Evolutionary conservation across 2,888 invertebrate genomes (phyloP), one percentile per base, ranked within the genome.

Genomic region (Listrodromus nycthemerus): DNA sequence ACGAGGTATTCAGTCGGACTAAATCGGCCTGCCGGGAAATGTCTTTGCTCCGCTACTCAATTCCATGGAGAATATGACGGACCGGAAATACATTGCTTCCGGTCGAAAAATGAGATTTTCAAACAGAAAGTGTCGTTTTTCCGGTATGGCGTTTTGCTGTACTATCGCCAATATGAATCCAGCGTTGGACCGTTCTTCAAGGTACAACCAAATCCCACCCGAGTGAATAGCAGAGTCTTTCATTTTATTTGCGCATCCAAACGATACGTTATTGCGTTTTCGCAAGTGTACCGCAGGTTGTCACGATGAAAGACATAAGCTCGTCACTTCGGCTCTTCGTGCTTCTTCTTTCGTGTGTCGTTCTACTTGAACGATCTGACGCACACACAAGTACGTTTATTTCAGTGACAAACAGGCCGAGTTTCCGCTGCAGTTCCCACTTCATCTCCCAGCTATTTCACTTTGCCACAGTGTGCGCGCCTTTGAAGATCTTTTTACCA

Each of bases 251-350:
- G 61, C 13, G 5, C 27, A 61, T 10, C 41, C 24, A 41, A 41
- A 24, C 41, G 24, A 71, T 24, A 71, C 1, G 37, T 70, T 70
- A 37, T 70, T 37, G 37, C 55, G 52, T 16, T 21, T 16, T 37
- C 16, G 55, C 21, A 13, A 70, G 48, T 27, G 10, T 27, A 27
- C 21, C 58, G 27, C 27, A 45, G 16, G 10, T 24, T 24, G 55
- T 55, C 55, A 13, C 55, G 4, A 21, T 55, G 13, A 55, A 55
- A 55, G 55, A 21, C 55, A 10, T 24, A 16, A 61, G 61, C 61
- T 61, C 27, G 61, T 27, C 61, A n/a, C 55, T 16, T 61, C 30
- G 24, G 61, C 27, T 16, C 27, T 30, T 61, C 61, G 27, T 1
- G 61, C 27, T 16, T n/a, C n/a, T 30, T 13, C 21, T 55, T 21